Evolutionary conservation across 2,888 invertebrate species (phyloP), one percentile per base, ranked within the genome.

Genomic region (Choreutis nemorana): DNA sequence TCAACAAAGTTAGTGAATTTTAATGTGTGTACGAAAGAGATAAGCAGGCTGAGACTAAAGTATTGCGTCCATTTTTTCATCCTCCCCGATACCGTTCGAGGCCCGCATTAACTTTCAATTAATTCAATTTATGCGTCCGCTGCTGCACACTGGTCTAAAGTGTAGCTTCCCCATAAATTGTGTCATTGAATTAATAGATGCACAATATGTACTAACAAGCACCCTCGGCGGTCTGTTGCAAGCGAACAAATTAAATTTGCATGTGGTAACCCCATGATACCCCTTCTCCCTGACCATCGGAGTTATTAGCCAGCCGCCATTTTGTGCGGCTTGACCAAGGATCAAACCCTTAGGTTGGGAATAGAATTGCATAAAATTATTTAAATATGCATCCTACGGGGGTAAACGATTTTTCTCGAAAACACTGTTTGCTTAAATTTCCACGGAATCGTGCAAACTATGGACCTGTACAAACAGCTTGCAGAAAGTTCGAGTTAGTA

Each of bases 71-170:
- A n/a, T n/a, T n/a, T n/a, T n/a, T n/a, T n/a, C n/a, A n/a, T n/a
- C n/a, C n/a, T n/a, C n/a, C n/a, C n/a, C n/a, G n/a, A n/a, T n/a
- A 36, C 40, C 41, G 36, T 42, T 37, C 35, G 38, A 36, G n/a
- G 43, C 55, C 77, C 75, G 75, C 73, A 77, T 75, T 71, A 67
- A 68, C 41, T 66, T 73, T 62, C 72, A 72, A 70, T 73, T 70
- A 72, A 59, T 55, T 50, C 60, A 66, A 70, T 67, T 70, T 68
- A 67, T 71, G 57, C 60, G 53, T 55, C 55, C 53, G 44, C 44
- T 40, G 44, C 8, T 26, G 15, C 45, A 46, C 42, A 45, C 42
- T 44, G 45, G 37, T 42, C 40, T 33, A 42, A 52, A 48, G 50
- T 52, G 50, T 50, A 51, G 45, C 45, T 45, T 51, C 36, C 39